phyloP scores from a whole-genome alignment of 2,888 invertebrate genomes.

The Sisyra terminalis region DNA sequence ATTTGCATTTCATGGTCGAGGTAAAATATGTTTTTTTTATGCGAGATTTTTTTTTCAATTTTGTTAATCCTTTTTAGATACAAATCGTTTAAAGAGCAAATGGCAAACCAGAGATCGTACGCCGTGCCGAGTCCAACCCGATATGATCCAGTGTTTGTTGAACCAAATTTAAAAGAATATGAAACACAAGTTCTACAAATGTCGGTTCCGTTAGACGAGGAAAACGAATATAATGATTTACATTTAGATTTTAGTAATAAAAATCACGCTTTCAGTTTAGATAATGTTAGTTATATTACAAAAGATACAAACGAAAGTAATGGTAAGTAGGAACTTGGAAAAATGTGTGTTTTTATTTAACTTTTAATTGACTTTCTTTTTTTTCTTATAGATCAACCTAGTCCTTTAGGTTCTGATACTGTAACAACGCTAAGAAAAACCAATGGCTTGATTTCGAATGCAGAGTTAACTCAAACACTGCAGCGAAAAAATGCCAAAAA shows the following conservation, averaged over 20 bases:
- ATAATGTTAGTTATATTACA: slow-evolving; percentile 78
- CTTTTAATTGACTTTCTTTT: slow-evolving; percentile 4
- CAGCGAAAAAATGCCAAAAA: slow-evolving; percentile 26
- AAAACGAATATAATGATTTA: slow-evolving; percentile 57
- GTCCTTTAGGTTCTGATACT: slow-evolving; percentile 69
- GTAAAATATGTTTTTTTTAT: slow-evolving; percentile 26
- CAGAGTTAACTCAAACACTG: slow-evolving; percentile 20
- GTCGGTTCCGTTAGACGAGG: slow-evolving; percentile 77
- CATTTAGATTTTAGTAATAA: slow-evolving; percentile 76
- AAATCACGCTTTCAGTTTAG: slow-evolving; percentile 74
- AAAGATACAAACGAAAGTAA: slow-evolving; percentile 48
- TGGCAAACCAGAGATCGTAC: slow-evolving; percentile 27
- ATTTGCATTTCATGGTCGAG: slow-evolving; percentile 90
- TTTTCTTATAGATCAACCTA: slow-evolving; percentile 44
- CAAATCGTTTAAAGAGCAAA: slow-evolving; percentile 68
- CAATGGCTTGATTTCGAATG: slow-evolving; percentile 29
- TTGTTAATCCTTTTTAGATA: slow-evolving; percentile 38
- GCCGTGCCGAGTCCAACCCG: slow-evolving; percentile 41
- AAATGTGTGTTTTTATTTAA: slow-evolving; percentile 5
- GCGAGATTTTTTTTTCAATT: background rate
- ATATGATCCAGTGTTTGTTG: slow-evolving; percentile 53
- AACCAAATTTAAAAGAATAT: slow-evolving; percentile 79
- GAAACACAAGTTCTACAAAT: slow-evolving; percentile 89
- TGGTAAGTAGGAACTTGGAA: slow-evolving; percentile 17
- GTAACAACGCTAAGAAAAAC: slow-evolving; percentile 70